Conservation (phyloP, 92 coral and sea anemone species). For the Zoanthus sansibaricus region DNA sequence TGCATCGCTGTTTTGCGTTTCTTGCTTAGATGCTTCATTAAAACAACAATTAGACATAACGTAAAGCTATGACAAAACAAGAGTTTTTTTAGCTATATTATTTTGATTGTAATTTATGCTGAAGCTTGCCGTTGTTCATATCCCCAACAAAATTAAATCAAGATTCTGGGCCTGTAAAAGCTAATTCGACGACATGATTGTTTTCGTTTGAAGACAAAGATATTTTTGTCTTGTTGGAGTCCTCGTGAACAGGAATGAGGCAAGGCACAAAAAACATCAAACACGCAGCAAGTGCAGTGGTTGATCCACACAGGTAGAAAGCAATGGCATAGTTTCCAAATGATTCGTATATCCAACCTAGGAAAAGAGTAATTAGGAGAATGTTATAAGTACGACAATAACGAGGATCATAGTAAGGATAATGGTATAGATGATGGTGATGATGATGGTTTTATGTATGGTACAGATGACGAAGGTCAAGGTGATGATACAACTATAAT, state of each 20-base stretch:
- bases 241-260: slow-evolving; percentile 24
- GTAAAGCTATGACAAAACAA: too few species aligned
- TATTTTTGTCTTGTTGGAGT: slow-evolving; percentile 41
- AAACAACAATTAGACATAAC: too few species aligned
- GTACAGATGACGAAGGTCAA: neutral
- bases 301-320: slow-evolving; percentile 78
- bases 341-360: slow-evolving; percentile 90
- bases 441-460: neutral
- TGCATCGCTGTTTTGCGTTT: neutral
- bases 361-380: neutral
- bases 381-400: neutral
- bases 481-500: neutral
- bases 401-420: neutral
- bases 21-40: neutral
- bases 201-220: neutral
- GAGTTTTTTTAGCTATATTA: too few species aligned
- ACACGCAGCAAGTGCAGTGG: slow-evolving; percentile 74
- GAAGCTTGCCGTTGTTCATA: neutral
- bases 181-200: slow-evolving; percentile 3
- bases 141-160: slow-evolving; percentile 5
- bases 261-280: slow-evolving; percentile 76
- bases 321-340: slow-evolving; percentile 83
- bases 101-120: neutral
- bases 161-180: slow-evolving; percentile 23
- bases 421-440: neutral